A percentile compares a stretch with the other conserved stretches of the same genome.
phyloP scores from a whole-genome alignment of 2,888 invertebrate species.

The Yponomeuta sedellus region DNA sequence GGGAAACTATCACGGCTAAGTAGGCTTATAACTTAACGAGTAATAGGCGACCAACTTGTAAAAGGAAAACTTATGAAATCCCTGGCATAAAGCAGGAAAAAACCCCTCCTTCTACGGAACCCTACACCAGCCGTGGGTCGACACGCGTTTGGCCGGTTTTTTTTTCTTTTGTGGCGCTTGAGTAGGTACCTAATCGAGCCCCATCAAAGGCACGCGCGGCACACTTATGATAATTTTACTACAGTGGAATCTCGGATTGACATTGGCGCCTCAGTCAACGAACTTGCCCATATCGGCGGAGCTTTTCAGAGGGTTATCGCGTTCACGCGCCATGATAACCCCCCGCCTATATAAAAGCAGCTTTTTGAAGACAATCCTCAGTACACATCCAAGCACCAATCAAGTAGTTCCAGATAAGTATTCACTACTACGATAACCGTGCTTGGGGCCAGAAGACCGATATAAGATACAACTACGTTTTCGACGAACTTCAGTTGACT shows the following conservation, averaged over 20 bases:
- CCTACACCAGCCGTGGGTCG: too few relatives aligned
- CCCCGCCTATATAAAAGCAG: slow-evolving; percentile 50
- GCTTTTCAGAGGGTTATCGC: slow-evolving; percentile 58
- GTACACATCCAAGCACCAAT: slow-evolving; percentile 44
- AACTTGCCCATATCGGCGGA: slow-evolving; percentile 45
- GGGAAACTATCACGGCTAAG: too few relatives aligned
- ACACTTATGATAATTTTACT: slow-evolving; percentile 59
- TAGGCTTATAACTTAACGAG: too few relatives aligned
- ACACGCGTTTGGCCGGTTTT: too few relatives aligned
- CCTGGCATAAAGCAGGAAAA: too few relatives aligned
- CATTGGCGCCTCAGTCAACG: slow-evolving; percentile 69
- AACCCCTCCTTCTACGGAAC: too few relatives aligned
- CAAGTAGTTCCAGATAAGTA: not conserved
- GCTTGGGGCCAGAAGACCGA: not conserved
- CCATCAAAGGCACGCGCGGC: slow-evolving; percentile 1
- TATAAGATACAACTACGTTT: not conserved
- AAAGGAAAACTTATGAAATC: too few relatives aligned
- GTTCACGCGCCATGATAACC: slow-evolving; percentile 67
- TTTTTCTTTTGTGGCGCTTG: not conserved
- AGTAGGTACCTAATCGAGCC: too few relatives aligned
- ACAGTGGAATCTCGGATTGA: slow-evolving; percentile 47
- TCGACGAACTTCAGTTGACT: not conserved
- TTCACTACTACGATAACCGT: not conserved
- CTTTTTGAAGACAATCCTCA: slow-evolving; percentile 40
- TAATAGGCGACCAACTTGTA: too few relatives aligned